Conservation (phyloP, 30 jellyfish, hydroid and myxozoan species). For the Mastigias papua region DNA sequence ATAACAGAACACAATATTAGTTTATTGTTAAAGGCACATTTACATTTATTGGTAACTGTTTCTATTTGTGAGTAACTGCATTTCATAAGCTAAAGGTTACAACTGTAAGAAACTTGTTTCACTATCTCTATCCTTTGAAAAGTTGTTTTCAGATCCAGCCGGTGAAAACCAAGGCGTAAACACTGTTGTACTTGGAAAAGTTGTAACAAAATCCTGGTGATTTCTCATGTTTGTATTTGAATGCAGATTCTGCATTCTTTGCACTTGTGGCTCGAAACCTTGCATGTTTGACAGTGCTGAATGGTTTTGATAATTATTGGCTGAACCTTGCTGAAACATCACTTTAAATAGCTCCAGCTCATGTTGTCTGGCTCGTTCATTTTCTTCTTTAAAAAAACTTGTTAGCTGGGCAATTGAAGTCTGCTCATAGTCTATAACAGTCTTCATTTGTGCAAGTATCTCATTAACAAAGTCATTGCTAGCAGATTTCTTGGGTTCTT, state of each 20-base stretch:
- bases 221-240: constrained; percentile 24
- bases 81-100: constrained; percentile 2
- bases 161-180: constrained; percentile 44
- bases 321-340: constrained; percentile 42
- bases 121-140: constrained; percentile 33
- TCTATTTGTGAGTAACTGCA: background rate
- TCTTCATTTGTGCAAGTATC: constrained; percentile 31
- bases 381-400: constrained; percentile 35
- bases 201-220: constrained; percentile 10
- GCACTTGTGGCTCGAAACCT: constrained; percentile 36
- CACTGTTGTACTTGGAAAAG: constrained; percentile 17
- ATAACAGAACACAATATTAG: constrained; percentile 34
- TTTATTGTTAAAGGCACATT: background rate
- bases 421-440: constrained; percentile 39
- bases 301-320: constrained; percentile 25
- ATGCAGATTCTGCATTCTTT: constrained; percentile 45
- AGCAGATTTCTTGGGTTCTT: constrained; percentile 18
- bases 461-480: constrained; percentile 54
- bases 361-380: constrained; percentile 57
- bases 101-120: constrained; percentile 30
- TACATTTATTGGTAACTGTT: background rate
- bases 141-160: constrained; percentile 49
- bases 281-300: constrained; percentile 33
- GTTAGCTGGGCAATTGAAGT: constrained; percentile 47
- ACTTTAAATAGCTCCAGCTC: constrained; percentile 29